Evolutionary conservation across 1,140 invertebrate genomes (phyloP).

Genomic region (Zaprionus ornatus): DNA sequence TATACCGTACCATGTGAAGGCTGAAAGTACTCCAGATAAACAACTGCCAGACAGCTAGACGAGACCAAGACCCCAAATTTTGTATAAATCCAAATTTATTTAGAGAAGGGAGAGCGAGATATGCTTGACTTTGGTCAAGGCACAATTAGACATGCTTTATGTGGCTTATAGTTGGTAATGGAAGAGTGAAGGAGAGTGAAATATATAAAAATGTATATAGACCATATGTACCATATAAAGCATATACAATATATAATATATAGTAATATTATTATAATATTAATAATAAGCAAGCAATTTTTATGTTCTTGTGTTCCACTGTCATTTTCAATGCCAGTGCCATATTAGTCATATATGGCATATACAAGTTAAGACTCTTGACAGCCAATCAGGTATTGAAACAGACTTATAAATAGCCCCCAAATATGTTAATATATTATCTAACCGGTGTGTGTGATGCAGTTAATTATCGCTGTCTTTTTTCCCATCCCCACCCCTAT

Average conservation of each 20-base stretch:
- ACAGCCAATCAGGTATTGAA: background rate
- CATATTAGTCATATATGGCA: background rate
- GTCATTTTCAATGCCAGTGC: too few species aligned
- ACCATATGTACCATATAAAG: too few species aligned
- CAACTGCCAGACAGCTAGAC: background rate
- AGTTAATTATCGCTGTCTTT: background rate
- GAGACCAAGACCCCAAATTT: background rate
- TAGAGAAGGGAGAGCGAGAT: background rate
- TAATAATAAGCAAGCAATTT: too few species aligned
- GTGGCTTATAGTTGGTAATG: background rate
- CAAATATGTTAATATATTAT: background rate
- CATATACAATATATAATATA: too few species aligned
- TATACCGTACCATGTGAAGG: background rate
- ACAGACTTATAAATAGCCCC: background rate
- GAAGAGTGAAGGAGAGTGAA: background rate
- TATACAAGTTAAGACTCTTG: background rate
- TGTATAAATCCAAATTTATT: background rate
- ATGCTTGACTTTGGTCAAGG: constrained; percentile 3
- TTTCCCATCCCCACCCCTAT: background rate
- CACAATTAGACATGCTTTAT: background rate
- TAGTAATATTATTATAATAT: too few species aligned
- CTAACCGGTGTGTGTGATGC: background rate
- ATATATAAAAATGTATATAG: background rate
- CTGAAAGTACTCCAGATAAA: background rate
- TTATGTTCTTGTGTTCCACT: too few species aligned